Base-by-base conservation (phyloP, 2,888 invertebrate genomes). In the Leptopilina drosophilae region DNA sequence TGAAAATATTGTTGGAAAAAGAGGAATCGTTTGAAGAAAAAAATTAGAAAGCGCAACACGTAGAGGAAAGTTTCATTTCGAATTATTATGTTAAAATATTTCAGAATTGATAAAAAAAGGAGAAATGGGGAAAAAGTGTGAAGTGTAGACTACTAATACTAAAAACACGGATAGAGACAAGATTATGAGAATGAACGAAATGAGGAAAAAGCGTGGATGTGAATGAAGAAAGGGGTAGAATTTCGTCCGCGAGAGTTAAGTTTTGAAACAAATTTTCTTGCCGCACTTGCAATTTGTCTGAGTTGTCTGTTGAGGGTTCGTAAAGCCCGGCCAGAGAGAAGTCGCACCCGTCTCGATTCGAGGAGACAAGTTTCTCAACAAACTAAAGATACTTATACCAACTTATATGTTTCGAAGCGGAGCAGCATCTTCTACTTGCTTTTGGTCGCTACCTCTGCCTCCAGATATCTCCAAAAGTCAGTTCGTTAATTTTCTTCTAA, bases 211-310 rank as follows among this genome's bases (percentile, higher is more conserved):
- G 15, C 5, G 20, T n/a, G 7, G 64, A 49, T 6, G 46, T 64
- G 62, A 12, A 14, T n/a, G 49, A 14, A 40, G 46, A 56, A 56
- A 12, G 53, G 14, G n/a, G 56, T 33, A 33, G 53, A 73, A 73
- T 73, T 73, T 73, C 53, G 69, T 73, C 26, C 26, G 26, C n/a
- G 69, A 80, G 76, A 83, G 79, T 83, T 84, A 79, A 82, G 84
- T 83, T 84, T 20, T 80, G 81, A 82, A 83, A 82, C 82, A 80
- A 84, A 83, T 84, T 84, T 84, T 82, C 82, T 80, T 80, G 80
- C 80, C 59, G 81, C 77, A 78, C 77, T 82, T 69, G 82, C 82
- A 85, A 83, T 85, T 85, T 84, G 83, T 85, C 82, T 81, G 81
- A 84, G 81, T 85, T 84, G 83, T 84, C 82, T 82, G 84, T 85